Base-by-base conservation (phyloP, 2,888 invertebrate species). In the Linyphia triangularis region DNA sequence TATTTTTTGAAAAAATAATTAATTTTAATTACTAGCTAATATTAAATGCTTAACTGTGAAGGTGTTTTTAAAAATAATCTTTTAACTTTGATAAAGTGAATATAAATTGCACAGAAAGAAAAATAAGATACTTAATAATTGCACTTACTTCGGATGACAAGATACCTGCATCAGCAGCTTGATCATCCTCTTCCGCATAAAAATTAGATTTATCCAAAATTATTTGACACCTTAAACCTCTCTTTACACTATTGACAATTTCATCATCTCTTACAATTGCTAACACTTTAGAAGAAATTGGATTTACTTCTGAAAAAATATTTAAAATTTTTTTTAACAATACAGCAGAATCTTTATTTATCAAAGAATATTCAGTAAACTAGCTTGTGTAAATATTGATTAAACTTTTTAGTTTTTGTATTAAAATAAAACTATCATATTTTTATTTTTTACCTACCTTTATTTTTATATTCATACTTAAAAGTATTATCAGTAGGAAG, bases 111-210 rank as follows among this genome's bases (percentile, higher is more conserved):
- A n/a, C n/a, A n/a, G n/a, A n/a, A n/a, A n/a, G n/a, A n/a, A n/a
- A n/a, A 69, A 67, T 16, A 33, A 59, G 33, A 30, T 7, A 82
- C 59, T 24, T 2, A 37, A 24, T 0, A 28, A 24, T 28, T 13
- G 4, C 5, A 59, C 37, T 40, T 69, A 90, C 92, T 65, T 92
- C 91, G 51, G 94, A 94, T 16, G 93, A 90, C 69, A 95, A 93
- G 69, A 93, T 93, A 7, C 97, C 97, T 37, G 92, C 93, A 91
- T 97, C 97, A 0, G 95, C 93, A 0, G 93, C 93, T 92, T 97
- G 97, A 0, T 97, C 97, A 5, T 97, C 97, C 81, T 96, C 95
- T 92, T 95, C 95, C 90, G 95, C 94, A 92, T 96, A 97, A 92
- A 96, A 96, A 92, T 95, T 95, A 43, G 96, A 96, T 91, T 94